Evolutionary conservation across 2,797 vertebrate genomes (phyloP).

Genomic region (Sebastes aleutianus): DNA sequence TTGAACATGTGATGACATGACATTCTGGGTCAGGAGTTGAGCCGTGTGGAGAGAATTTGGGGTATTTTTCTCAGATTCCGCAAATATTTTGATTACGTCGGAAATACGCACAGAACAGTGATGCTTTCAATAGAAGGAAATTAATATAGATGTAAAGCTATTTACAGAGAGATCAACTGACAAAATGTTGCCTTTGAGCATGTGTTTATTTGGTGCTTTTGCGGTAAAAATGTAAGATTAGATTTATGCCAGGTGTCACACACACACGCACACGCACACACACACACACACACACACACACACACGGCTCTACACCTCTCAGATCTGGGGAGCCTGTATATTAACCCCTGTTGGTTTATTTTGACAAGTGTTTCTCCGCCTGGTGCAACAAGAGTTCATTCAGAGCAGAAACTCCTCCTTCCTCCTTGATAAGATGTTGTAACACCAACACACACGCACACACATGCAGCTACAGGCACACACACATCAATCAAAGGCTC

Average conservation of each 20-base stretch:
- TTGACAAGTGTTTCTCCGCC: background rate
- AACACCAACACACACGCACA: background rate
- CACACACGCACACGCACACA: background rate
- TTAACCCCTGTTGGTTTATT: constrained; percentile 31
- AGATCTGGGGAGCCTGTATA: background rate
- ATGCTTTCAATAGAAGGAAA: background rate
- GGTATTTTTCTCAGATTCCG: background rate
- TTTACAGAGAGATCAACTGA: background rate
- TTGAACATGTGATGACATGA: constrained; percentile 36
- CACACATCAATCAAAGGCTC: background rate
- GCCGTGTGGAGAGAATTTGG: background rate
- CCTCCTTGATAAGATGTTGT: background rate
- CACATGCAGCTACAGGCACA: background rate
- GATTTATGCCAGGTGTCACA: background rate
- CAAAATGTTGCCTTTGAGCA: constrained; percentile 42
- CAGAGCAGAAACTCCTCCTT: background rate
- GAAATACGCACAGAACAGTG: background rate
- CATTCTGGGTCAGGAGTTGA: background rate
- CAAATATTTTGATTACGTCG: constrained; percentile 19
- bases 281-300: background rate
- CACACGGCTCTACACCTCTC: background rate
- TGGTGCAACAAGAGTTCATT: constrained; percentile 9
- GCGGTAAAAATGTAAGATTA: constrained; percentile 1
- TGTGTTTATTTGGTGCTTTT: background rate
- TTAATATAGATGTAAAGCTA: background rate